A percentile compares a stretch with the other conserved stretches of the same genome.
These are phyloP conservation scores for Acinonyx jubatus DNA, from an alignment of 2,113 vertebrate genomes.

Conservation along the genomic window DNA sequence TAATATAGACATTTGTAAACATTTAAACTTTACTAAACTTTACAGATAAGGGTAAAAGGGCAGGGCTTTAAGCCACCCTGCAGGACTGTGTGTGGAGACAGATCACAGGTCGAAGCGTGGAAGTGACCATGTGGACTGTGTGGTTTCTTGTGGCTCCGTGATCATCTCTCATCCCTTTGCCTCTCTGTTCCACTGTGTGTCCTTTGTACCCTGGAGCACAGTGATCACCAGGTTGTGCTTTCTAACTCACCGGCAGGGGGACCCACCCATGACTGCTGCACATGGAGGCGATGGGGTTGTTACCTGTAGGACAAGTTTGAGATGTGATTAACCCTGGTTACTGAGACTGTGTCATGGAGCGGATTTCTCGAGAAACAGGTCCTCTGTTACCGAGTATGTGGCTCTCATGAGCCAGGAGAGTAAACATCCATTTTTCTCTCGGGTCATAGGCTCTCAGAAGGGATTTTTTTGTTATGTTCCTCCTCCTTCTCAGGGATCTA, in stretches of 20 bases:
- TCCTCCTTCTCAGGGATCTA: background rate
- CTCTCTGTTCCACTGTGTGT: background rate
- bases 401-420: background rate
- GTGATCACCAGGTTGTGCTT: background rate
- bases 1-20: background rate
- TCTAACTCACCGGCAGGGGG: background rate
- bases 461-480: background rate
- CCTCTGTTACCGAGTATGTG: background rate
- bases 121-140: background rate
- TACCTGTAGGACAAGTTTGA: background rate
- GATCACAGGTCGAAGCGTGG: background rate
- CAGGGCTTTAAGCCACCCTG: too few relatives aligned
- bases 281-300: fast-evolving
- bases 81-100: background rate
- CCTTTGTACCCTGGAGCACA: too few relatives aligned
- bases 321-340: background rate
- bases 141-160: background rate
- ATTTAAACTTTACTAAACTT: background rate
- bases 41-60: background rate
- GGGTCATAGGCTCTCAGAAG: background rate
- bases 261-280: background rate
- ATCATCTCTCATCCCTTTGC: background rate
- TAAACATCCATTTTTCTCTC: background rate
- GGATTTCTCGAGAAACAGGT: background rate
- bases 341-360: background rate